Evolutionary conservation across 2,888 invertebrate species (phyloP), one percentile per base, ranked within the genome.

Genomic region (Caenorhabditis imperialis): DNA sequence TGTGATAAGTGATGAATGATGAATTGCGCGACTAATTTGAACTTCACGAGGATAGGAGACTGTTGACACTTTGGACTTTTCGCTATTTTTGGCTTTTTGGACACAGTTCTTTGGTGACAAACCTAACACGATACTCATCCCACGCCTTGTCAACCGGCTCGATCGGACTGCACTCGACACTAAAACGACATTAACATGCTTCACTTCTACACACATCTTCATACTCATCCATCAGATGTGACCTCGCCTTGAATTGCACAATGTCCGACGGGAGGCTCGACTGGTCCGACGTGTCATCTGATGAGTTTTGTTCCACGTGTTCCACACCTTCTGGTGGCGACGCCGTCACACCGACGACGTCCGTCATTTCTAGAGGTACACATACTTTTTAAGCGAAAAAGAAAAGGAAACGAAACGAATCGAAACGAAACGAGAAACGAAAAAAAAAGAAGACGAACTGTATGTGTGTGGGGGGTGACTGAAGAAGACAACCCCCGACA

Each of bases 191-290:
- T 6, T 6, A 4, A 27, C 40, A 54, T 6, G 25, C 33, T 44
- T 35, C 3, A 22, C 33, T 22, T 35, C 23, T 33, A 57, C 14
- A 45, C 25, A 51, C 7, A 35, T 12, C 10, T 3, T 3, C 67
- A 37, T 57, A 67, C 67, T 57, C 57, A 44, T 67, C 57, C 57
- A 67, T 67, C 57, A 67, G 50, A 20, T 67, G 67, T 4, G 57
- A 37, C 33, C 57, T 48, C 7, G 67, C 67, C 33, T 57, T 67
- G 40, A 67, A 67, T 37, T 67, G 67, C 57, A 67, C 67, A 57
- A 67, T 67, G 30, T 67, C 67, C 23, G 67, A 67, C 37, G 67
- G 67, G 16, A 67, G 67, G 30, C 67, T 67, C 27, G 67, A 67
- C 37, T 67, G 67, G 22, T 57, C 67, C 44, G 67, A 67, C 12